These are phyloP conservation scores for Ramazzottius varieornatus DNA, from an alignment of 2,888 invertebrate species.

Conservation along the genomic window DNA sequence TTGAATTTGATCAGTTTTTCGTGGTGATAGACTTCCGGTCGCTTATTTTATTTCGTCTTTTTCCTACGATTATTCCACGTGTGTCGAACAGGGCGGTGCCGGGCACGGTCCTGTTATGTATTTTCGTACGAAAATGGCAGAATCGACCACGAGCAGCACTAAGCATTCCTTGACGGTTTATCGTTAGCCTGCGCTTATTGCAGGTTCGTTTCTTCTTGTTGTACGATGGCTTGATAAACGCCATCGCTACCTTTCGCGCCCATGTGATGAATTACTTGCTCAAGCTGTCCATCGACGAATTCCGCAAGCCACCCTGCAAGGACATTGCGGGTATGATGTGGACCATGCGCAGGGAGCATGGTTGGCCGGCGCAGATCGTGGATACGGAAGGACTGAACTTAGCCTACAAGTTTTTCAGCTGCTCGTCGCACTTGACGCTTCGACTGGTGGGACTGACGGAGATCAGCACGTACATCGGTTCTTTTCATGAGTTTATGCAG, in stretches of 20 bases:
- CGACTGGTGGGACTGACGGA: neutral
- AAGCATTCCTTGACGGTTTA: too few species aligned
- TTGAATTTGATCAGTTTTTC: too few species aligned
- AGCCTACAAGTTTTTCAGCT: neutral
- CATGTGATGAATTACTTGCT: conserved; percentile 1
- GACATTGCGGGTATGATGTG: neutral
- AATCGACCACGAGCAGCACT: too few species aligned
- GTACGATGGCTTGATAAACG: neutral
- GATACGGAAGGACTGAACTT: neutral
- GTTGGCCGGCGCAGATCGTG: neutral
- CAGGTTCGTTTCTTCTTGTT: neutral
- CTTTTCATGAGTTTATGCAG: neutral
- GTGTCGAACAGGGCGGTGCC: too few species aligned
- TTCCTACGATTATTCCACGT: too few species aligned
- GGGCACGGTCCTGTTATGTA: neutral
- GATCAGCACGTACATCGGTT: neutral
- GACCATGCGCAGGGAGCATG: neutral
- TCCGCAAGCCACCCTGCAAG: neutral
- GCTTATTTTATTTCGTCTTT: too few species aligned
- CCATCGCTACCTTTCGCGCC: neutral
- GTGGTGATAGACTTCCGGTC: too few species aligned
- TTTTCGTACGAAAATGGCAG: too few species aligned
- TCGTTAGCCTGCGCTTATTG: too few species aligned
- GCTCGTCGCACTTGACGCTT: neutral
- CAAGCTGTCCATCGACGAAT: neutral